phyloP scores from a whole-genome alignment of 2,888 invertebrate species.

The Acanthosepion lycidas region DNA sequence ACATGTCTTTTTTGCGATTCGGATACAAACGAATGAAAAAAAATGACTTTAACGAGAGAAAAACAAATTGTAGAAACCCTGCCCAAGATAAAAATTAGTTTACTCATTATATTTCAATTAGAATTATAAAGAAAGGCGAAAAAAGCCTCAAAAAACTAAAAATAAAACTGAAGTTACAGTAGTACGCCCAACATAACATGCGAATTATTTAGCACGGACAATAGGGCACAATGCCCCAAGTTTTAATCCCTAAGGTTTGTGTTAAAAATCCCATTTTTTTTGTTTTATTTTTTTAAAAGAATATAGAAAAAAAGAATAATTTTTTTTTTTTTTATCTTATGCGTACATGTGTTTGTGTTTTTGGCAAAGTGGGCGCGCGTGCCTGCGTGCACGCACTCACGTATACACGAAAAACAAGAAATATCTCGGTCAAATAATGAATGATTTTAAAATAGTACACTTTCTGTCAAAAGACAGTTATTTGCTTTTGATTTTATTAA shows the following conservation, averaged over 20 bases:
- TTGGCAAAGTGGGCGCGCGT: neutral
- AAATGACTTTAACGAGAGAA: too few species aligned
- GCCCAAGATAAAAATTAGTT: too few species aligned
- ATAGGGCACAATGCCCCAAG: too few species aligned
- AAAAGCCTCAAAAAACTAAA: too few species aligned
- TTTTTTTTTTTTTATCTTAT: neutral
- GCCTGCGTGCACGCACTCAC: neutral
- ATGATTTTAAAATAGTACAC: neutral
- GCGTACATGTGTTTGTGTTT: neutral
- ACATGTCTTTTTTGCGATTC: too few species aligned
- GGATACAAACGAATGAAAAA: too few species aligned
- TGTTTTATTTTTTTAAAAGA: neutral
- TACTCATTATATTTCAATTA: too few species aligned
- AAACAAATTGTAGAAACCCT: too few species aligned
- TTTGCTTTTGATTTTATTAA: neutral
- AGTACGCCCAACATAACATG: too few species aligned
- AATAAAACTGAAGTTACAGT: too few species aligned
- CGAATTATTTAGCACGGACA: too few species aligned
- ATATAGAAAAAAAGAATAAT: neutral
- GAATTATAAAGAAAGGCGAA: too few species aligned
- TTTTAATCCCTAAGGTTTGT: neutral
- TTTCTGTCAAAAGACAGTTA: conserved; percentile 11
- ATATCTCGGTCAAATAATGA: neutral
- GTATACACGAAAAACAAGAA: neutral
- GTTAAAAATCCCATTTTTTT: neutral